A percentile compares a stretch with the other conserved stretches of the same genome.
Conservation (phyloP, 2,113 vertebrate genomes). For the Bujurquina vittata region DNA sequence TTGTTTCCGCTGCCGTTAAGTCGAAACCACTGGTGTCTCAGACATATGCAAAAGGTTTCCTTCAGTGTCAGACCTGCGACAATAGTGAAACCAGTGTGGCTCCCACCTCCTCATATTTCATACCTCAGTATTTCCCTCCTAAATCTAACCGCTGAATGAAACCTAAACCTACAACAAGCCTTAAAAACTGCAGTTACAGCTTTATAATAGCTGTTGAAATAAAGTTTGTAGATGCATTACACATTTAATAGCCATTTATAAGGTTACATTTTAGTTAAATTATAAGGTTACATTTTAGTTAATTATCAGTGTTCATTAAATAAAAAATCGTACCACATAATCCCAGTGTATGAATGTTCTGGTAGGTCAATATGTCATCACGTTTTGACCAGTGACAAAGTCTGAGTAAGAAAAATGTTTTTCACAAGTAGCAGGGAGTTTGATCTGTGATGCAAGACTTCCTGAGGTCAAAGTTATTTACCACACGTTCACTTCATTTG, state of each 20-base stretch:
- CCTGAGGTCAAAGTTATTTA: slow-evolving; percentile 1
- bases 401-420: neutral
- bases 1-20: neutral
- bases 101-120: neutral
- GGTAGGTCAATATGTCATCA: neutral
- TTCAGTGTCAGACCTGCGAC: neutral
- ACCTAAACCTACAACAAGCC: neutral
- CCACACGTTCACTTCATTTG: neutral
- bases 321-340: neutral
- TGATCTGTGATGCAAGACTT: neutral
- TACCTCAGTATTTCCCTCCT: neutral
- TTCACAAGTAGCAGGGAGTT: neutral
- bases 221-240: neutral
- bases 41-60: neutral
- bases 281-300: neutral
- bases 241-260: neutral
- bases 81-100: neutral
- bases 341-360: neutral
- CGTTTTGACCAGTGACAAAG: neutral
- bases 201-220: neutral
- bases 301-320: neutral
- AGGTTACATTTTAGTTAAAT: neutral
- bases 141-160: neutral
- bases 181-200: neutral
- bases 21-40: neutral